Evolutionary conservation across 2,113 vertebrate genomes (phyloP).

Genomic region (Sminthopsis crassicaudata): DNA sequence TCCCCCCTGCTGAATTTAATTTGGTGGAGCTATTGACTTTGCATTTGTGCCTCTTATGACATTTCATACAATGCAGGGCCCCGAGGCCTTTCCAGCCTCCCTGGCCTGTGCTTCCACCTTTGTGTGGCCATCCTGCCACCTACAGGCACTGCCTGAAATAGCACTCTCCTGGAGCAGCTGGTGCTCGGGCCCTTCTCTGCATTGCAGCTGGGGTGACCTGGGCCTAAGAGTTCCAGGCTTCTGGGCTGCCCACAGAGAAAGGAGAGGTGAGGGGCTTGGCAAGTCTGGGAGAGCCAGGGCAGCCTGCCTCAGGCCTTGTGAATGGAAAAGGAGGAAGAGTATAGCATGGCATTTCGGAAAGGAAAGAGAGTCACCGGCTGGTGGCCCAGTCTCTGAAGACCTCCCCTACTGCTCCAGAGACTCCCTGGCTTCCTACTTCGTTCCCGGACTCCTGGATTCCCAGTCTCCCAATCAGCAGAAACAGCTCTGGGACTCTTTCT

Average conservation of each 20-base stretch:
- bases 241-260: background rate
- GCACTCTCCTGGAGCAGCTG: background rate
- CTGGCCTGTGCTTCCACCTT: background rate
- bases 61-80: background rate
- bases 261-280: background rate
- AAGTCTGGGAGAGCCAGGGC: background rate
- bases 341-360: background rate
- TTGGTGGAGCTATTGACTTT: background rate
- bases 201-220: conserved; percentile 7
- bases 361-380: accelerated
- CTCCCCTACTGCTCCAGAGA: background rate
- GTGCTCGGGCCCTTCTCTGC: background rate
- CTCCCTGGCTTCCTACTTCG: background rate
- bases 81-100: background rate
- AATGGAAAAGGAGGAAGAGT: background rate
- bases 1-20: too few species aligned
- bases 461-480: background rate
- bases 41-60: background rate
- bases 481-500: background rate
- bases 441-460: background rate
- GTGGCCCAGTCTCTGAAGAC: background rate
- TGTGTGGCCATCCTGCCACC: background rate
- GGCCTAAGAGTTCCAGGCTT: background rate
- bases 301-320: background rate
- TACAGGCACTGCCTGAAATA: conserved; percentile 19